phyloP scores from a whole-genome alignment of 2,797 vertebrate genomes.

The Pangasius krempfi region DNA sequence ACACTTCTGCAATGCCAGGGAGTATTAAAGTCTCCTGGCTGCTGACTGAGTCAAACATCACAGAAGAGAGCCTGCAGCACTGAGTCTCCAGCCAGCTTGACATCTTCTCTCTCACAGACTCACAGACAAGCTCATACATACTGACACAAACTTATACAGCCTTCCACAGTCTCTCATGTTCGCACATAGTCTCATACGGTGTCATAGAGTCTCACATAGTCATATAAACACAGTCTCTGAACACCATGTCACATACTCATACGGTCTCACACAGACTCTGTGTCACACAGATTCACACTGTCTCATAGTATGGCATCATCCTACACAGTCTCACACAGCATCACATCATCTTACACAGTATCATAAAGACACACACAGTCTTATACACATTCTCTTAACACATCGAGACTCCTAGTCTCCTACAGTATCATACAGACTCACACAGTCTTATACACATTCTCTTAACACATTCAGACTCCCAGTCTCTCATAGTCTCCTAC shows the following conservation, averaged over 20 bases:
- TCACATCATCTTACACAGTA: background rate
- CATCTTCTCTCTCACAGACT: constrained; percentile 25
- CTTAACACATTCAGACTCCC: background rate
- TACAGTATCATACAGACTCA: background rate
- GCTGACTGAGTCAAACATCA: constrained; percentile 61
- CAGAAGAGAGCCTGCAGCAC: constrained; percentile 52
- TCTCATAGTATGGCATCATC: background rate
- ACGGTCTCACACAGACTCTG: background rate
- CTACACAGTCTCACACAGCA: background rate
- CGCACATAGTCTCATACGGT: background rate
- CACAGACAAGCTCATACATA: background rate
- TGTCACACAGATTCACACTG: background rate
- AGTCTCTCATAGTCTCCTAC: background rate
- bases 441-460: background rate
- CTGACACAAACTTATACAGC: background rate
- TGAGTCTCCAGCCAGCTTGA: constrained; percentile 48
- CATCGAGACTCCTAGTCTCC: background rate
- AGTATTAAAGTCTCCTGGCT: constrained; percentile 58
- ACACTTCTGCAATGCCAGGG: constrained; percentile 55
- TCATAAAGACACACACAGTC: background rate
- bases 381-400: background rate
- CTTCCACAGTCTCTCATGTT: background rate
- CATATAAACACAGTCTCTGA: background rate
- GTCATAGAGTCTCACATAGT: background rate
- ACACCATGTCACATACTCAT: background rate